These are phyloP conservation scores for Poeciliopsis retropinna DNA, from an alignment of 2,113 vertebrate species.

Conservation along the genomic window DNA sequence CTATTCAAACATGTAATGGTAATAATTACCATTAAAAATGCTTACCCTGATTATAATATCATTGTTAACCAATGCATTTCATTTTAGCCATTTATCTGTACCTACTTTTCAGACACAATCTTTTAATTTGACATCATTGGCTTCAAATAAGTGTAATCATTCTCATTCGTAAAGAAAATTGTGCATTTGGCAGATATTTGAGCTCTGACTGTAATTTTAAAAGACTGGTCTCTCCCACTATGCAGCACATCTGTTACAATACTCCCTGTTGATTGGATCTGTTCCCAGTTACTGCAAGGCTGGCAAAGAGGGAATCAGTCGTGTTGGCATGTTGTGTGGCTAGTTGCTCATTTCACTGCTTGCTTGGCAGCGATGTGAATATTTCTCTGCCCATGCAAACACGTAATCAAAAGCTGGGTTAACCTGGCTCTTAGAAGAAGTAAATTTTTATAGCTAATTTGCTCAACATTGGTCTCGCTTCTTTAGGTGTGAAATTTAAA, in stretches of 20 bases:
- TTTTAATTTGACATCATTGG: constrained; percentile 27
- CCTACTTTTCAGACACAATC: not conserved
- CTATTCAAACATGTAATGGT: not conserved
- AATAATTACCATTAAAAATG: not conserved
- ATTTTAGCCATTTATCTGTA: no score
- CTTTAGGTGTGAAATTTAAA: not conserved
- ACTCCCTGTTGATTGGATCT: constrained; percentile 41
- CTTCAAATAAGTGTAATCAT: constrained; percentile 17
- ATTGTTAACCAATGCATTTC: not conserved
- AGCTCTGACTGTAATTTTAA: constrained; percentile 14
- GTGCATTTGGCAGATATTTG: constrained; percentile 26
- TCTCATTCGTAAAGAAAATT: constrained; percentile 13
- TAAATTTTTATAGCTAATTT: not conserved
- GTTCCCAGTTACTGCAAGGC: constrained; percentile 43
- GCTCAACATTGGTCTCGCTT: not conserved
- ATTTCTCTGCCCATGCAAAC: not conserved
- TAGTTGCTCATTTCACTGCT: constrained; percentile 37
- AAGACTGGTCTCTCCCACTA: constrained; percentile 40
- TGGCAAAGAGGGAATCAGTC: constrained; percentile 32
- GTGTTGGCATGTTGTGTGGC: constrained; percentile 34
- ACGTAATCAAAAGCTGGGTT: not conserved
- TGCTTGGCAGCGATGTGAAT: constrained; percentile 7
- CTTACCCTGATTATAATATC: not conserved
- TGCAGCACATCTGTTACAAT: constrained; percentile 47
- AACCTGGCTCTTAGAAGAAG: not conserved